Conservation (phyloP, 2,888 invertebrate species). For the Apodemia mormo region DNA sequence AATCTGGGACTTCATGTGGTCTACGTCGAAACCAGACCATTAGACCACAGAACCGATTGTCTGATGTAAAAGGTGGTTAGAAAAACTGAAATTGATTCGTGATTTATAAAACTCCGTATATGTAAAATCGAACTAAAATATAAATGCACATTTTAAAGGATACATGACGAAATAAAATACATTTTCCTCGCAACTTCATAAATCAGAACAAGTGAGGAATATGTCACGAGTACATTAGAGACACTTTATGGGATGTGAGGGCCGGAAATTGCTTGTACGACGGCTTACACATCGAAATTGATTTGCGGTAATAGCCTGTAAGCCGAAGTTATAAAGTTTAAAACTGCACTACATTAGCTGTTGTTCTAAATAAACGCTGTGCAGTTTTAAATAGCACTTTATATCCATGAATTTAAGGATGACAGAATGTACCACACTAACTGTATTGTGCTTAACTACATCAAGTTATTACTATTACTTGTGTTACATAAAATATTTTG, state of each 20-base stretch:
- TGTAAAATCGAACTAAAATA: too few relatives aligned
- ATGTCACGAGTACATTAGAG: slow-evolving; percentile 18
- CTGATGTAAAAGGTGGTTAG: too few relatives aligned
- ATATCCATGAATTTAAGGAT: slow-evolving; percentile 8
- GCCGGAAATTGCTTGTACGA: slow-evolving; percentile 28
- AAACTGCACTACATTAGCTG: background rate
- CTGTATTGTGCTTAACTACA: background rate
- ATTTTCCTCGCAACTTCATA: slow-evolving; percentile 2
- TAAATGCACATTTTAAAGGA: background rate
- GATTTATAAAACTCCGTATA: too few relatives aligned
- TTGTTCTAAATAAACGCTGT: slow-evolving; percentile 13
- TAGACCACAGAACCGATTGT: too few relatives aligned
- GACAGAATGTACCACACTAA: background rate
- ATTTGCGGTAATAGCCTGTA: slow-evolving; percentile 12
- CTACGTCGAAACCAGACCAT: too few relatives aligned
- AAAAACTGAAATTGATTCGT: too few relatives aligned
- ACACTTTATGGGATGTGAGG: slow-evolving; percentile 13
- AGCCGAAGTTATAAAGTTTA: slow-evolving; percentile 4
- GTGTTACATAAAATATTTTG: background rate
- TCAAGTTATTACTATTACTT: background rate
- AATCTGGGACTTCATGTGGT: too few relatives aligned
- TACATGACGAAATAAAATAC: background rate
- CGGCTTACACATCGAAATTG: slow-evolving; percentile 22
- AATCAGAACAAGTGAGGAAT: slow-evolving; percentile 19
- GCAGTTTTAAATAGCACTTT: slow-evolving; percentile 11